Evolutionary conservation across 1,140 invertebrate genomes (phyloP), one percentile per base, ranked within the genome.

Genomic region (Meloidogyne chitwoodi): DNA sequence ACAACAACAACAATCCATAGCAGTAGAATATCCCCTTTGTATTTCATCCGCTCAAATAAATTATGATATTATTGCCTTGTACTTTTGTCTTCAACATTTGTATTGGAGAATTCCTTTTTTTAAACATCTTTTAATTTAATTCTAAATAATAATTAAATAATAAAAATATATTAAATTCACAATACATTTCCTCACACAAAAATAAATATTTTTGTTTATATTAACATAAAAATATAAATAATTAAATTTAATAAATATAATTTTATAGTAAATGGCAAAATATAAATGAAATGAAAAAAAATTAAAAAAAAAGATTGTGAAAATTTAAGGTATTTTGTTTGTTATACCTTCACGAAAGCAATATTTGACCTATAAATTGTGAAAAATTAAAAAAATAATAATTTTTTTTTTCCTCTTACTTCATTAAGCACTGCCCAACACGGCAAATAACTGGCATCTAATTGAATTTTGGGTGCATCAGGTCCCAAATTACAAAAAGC

Each of bases 401-500:
- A n/a, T n/a, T n/a, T n/a, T n/a, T 67, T 5, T 8, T 6, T 6
- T n/a, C 1, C 22, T 6, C 8, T 67, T 19, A 67, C 65, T 24
- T 67, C 65, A n/a, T 67, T 24, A 6, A 67, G n/a, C 8, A 67
- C 65, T 6, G 65, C 65, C 65, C 65, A 67, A 69, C 68, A 69
- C 0, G 68, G 68, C 2, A 69, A 69, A 69, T 69, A 69, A 61
- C 38, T 69, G 19, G 68, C 68, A 69, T 69, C 68, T 16, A 61
- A 44, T 4, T 69, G 68, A 29, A 69, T 61, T 22, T 61, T 44
- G 12, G 68, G 68, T 6, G 48, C 48, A 56, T 56, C 48, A 8
- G 48, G 48, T 4, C 19, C 16, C n/a, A 56, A 56, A 22, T 80
- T 77, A 29, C 81, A 83, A 75, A 83, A 83, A 19, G 78, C 81